phyloP scores from a whole-genome alignment of 2,113 vertebrate species.

The Ctenodactylus gundi region DNA sequence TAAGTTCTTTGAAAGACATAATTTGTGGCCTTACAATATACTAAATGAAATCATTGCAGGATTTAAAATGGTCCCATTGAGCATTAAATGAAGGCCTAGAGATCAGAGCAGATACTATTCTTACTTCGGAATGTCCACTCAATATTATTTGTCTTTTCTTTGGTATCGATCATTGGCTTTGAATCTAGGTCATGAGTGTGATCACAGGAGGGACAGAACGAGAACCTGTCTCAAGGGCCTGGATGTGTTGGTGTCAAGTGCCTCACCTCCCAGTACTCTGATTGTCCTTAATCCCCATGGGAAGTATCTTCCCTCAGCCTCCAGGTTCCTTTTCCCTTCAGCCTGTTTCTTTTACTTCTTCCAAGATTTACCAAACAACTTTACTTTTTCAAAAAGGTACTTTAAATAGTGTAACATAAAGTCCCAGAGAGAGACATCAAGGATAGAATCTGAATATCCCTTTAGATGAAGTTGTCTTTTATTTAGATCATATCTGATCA shows the following conservation, averaged over 20 bases:
- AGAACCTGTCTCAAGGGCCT: background rate
- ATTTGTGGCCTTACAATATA: conserved; percentile 27
- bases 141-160: background rate
- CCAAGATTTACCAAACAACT: background rate
- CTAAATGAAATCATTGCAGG: background rate
- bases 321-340: background rate
- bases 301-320: background rate
- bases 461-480: background rate
- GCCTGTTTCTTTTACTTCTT: background rate
- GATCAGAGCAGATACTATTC: background rate
- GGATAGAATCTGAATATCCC: background rate
- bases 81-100: background rate
- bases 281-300: background rate
- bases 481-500: background rate
- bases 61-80: background rate
- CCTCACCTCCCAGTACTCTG: background rate
- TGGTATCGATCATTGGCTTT: conserved; percentile 6
- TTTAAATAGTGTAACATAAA: background rate
- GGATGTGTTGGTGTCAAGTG: background rate
- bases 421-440: background rate
- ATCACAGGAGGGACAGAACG: background rate
- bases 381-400: background rate
- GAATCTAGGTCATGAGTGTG: background rate
- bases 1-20: conserved; percentile 35
- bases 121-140: background rate